Evolutionary conservation across 1,140 invertebrate genomes (phyloP).

Genomic region (Neuroterus valhalla): DNA sequence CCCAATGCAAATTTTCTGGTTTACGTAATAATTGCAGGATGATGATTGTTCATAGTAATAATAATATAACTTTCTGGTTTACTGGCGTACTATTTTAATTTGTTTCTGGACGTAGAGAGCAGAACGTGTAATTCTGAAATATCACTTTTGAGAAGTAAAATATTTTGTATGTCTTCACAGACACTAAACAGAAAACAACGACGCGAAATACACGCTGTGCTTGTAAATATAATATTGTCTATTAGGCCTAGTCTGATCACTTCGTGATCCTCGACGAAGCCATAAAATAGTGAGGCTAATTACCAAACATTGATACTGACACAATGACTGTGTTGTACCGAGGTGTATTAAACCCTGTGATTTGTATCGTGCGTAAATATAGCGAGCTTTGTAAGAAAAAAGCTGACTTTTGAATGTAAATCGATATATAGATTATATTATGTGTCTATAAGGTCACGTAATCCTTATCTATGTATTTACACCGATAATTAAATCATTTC

Average conservation of each 20-base stretch:
- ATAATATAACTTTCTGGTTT: no score
- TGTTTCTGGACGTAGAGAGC: neutral
- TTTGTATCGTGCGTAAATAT: constrained; percentile 13
- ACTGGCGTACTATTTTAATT: no score
- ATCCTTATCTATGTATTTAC: constrained; percentile 9
- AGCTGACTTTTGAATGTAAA: constrained; percentile 3
- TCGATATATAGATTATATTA: neutral
- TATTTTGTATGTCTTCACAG: neutral
- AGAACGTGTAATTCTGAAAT: neutral
- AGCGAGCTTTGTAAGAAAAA: constrained; percentile 19
- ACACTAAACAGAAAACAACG: constrained; percentile 13
- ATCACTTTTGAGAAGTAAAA: neutral
- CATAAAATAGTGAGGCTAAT: constrained; percentile 14
- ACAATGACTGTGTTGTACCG: constrained; percentile 3
- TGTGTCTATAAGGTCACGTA: neutral
- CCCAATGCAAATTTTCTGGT: neutral
- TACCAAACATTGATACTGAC: constrained; percentile 19
- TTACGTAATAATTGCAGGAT: no score
- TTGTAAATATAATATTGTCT: constrained; percentile 14
- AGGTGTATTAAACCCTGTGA: constrained; percentile 18
- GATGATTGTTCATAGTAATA: no score
- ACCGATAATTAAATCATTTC: neutral
- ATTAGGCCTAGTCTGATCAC: neutral
- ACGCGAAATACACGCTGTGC: constrained; percentile 13
- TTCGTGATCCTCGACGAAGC: neutral